A percentile compares a stretch with the other conserved stretches of the same genome.
Evolutionary conservation across 2,113 vertebrate species (phyloP).

Genomic region (Malurus melanocephalus): DNA sequence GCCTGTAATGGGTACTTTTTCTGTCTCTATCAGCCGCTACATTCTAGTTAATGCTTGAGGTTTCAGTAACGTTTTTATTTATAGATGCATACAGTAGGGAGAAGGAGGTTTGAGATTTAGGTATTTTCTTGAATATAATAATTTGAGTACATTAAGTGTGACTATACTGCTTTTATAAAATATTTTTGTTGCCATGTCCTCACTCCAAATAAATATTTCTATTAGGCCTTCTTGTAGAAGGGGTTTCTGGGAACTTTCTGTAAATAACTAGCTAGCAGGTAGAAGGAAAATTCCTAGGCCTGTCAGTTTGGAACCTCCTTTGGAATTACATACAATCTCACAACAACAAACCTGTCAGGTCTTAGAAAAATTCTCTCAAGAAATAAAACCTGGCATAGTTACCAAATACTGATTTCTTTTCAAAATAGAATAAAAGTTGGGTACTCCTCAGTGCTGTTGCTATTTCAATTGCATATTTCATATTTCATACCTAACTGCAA

Average conservation of each 20-base stretch:
- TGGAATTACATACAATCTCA: neutral
- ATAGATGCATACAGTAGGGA: slow-evolving; percentile 18
- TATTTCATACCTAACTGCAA: slow-evolving; percentile 56
- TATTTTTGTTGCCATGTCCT: neutral
- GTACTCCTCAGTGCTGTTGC: neutral
- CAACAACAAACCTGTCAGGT: neutral
- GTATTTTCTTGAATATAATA: neutral
- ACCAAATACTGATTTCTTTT: neutral
- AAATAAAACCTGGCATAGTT: neutral
- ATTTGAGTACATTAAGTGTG: neutral
- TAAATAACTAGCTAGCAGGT: neutral
- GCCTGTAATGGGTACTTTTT: slow-evolving; percentile 53
- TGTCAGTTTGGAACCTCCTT: neutral
- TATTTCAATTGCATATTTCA: slow-evolving; percentile 63
- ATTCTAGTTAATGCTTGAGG: slow-evolving; percentile 62
- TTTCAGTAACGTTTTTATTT: slow-evolving; percentile 53
- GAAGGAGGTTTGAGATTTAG: neutral
- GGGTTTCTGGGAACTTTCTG: slow-evolving; percentile 7
- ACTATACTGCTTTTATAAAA: neutral
- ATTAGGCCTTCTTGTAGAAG: neutral
- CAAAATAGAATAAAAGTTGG: neutral
- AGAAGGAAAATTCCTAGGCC: neutral
- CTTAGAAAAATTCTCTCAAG: neutral
- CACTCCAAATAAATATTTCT: neutral
- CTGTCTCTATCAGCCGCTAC: slow-evolving; percentile 39